Evolutionary conservation across 2,888 invertebrate species (phyloP).

Genomic region (Marronus borbonicus): DNA sequence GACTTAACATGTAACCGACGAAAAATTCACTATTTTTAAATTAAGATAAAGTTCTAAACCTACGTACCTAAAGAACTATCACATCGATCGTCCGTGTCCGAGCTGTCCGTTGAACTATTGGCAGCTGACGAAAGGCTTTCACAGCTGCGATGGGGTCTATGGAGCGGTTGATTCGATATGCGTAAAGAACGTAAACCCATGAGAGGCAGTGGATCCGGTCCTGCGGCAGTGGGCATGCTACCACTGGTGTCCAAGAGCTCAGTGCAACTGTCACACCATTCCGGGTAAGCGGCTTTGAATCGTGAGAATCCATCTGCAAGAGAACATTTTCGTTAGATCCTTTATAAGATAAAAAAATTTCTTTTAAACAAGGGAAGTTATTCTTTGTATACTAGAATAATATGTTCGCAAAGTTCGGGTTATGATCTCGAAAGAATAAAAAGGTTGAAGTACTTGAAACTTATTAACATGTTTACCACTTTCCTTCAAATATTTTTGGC

Average conservation of each 20-base stretch:
- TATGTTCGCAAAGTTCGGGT: not conserved
- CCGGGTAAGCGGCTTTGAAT: constrained; percentile 89
- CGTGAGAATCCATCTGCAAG: constrained; percentile 88
- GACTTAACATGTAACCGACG: too few species aligned
- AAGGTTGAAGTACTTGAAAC: not conserved
- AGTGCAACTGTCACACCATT: constrained; percentile 90
- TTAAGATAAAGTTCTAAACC: constrained; percentile 9
- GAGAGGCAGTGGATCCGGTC: constrained; percentile 66
- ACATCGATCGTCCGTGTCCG: constrained; percentile 70
- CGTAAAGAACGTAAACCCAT: constrained; percentile 67
- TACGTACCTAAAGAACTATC: constrained; percentile 70
- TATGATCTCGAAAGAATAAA: not conserved
- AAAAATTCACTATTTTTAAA: too few species aligned
- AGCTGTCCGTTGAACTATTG: constrained; percentile 70
- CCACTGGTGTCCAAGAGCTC: constrained; percentile 68
- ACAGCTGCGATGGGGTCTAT: constrained; percentile 64
- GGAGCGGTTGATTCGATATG: constrained; percentile 65
- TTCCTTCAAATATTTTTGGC: not conserved
- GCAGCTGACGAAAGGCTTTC: constrained; percentile 68
- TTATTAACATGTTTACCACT: too few species aligned
- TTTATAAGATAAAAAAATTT: too few species aligned
- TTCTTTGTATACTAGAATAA: not conserved
- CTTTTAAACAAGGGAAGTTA: not conserved
- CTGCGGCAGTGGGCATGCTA: constrained; percentile 60
- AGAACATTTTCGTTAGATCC: constrained; percentile 55